Percentiles rank a stretch among this genome's conserved stretches.
phyloP scores from a whole-genome alignment of 2,113 vertebrate species.

The Rhodinocichla rosea region DNA sequence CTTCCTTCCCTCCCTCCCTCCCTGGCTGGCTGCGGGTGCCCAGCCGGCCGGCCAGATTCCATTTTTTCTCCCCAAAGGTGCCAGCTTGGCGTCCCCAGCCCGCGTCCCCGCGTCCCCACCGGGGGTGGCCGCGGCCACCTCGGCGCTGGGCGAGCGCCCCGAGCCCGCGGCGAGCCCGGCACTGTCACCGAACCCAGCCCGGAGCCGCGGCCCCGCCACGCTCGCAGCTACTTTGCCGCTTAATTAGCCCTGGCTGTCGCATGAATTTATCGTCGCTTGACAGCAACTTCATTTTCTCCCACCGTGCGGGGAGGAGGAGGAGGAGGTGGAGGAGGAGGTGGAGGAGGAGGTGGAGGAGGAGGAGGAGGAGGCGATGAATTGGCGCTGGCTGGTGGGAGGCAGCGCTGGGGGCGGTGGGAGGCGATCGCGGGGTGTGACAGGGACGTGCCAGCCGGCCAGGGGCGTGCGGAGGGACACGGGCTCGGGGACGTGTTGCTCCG shows the following conservation, averaged over 20 bases:
- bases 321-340: neutral
- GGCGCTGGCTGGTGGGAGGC: neutral
- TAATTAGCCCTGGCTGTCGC: neutral
- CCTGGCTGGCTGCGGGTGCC: neutral
- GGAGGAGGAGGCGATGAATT: neutral
- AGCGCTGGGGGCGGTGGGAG: neutral
- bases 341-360: neutral
- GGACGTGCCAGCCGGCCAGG: neutral
- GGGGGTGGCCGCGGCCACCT: neutral
- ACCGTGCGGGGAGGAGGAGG: neutral
- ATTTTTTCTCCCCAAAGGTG: conserved; percentile 56
- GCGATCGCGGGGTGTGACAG: neutral
- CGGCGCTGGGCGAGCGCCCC: neutral
- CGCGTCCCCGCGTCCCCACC: neutral
- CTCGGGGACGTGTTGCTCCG: neutral
- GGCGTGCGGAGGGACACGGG: neutral
- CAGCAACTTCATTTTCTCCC: conserved; percentile 40
- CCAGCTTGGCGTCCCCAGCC: neutral
- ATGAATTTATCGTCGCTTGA: neutral
- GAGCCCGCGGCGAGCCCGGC: conserved; percentile 37
- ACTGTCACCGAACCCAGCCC: conserved; percentile 29
- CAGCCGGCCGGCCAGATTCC: conserved; percentile 53
- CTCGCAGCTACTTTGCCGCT: neutral
- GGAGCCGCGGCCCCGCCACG: conserved; percentile 2
- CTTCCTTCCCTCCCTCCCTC: neutral